Evolutionary conservation across 2,113 vertebrate species (phyloP), one percentile per base, ranked within the genome.

Genomic region (Actenoides lindsayi): DNA sequence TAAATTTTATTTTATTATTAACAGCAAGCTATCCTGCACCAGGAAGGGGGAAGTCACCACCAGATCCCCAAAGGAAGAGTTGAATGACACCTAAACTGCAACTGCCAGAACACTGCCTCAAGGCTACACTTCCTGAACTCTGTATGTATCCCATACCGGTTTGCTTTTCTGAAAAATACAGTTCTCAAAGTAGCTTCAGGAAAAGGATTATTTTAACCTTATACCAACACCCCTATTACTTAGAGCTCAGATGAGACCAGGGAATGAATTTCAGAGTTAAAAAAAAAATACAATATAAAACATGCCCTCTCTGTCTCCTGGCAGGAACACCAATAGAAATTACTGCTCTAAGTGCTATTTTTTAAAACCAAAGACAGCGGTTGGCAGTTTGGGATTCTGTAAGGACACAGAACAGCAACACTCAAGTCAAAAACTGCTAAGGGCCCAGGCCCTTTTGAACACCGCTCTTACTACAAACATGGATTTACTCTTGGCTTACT

Each of bases 391-490:
- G 28, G 30, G 16, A 56, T 10, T 24, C 68, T 35, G 60, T 50
- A 48, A 57, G 24, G 71, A 85, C 19, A 80, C 2, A 9, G 5
- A 93, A 67, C 0, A 60, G 21, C 39, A 89, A 42, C 17, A 21
- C 28, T 59, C 39, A 33, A 3, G 0, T 44, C 31, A 57, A 83
- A 44, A 71, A 18, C 8, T 56, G 28, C 11, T 25, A 24, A 18
- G 50, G 42, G 44, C 44, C 24, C 59, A 54, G 51, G 30, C 51
- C 41, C 33, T 71, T 31, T 23, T 1, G n/a, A 74, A 31, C 10
- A 21, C 2, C n/a, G 33, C 23, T 89, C 27, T 57, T 17, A 17
- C 11, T 11, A 71, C 3, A 39, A 1, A 41, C 9, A 27, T 0
- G 3, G 27, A 69, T 56, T 68, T 54, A n/a, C 16, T 71, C 27